Base-by-base conservation (phyloP, 2,113 vertebrate species). In the Cranoglanis bouderius region DNA sequence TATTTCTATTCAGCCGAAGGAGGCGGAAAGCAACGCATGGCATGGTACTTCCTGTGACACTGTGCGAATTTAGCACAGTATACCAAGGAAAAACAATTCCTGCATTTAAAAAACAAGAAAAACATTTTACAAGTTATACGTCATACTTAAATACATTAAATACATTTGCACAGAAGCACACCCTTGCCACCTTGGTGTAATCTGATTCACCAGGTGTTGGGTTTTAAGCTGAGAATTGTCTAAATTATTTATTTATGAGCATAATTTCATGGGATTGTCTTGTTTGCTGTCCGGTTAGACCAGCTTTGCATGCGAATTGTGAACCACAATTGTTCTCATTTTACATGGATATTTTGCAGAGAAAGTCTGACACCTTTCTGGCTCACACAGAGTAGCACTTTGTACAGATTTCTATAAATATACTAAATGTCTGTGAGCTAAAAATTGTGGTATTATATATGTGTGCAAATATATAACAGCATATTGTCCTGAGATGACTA, bases 161-260 rank as follows among this genome's bases (percentile, higher is more conserved):
- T 2, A 63, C 26, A 29, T 85, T 85, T 84, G 57, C 63, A 67
- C 63, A 46, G 16, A n/a, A 43, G 43, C 83, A 67, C 21, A 18
- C 32, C 3, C 53, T 14, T 59, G 80, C 32, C 32, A 24, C 32
- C 49, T 21, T 3, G 32, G 13, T 57, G 80, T 82, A 35, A 82
- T n/a, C n/a, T n/a, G 21, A 35, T 49, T 53, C 13, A 19, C 59
- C 19, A 55, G 32, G 26, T 1, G 6, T 49, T 84, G 83, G 6
- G 40, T 49, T 84, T 32, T 49, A 65, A 83, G 35, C 12, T 82
- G 2, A 83, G 6, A 7, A 40, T 53, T 70, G 49, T 53, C 4
- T 87, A 38, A 82, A n/a, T 87, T 82, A 87, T 87, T 87, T 87
- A 87, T 87, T 83, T 80, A 80, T 87, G 14, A 26, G 51, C n/a